A percentile compares a stretch with the other conserved stretches of the same genome.
Conservation (phyloP, 2,113 vertebrate genomes). For the Eptesicus fuscus region DNA sequence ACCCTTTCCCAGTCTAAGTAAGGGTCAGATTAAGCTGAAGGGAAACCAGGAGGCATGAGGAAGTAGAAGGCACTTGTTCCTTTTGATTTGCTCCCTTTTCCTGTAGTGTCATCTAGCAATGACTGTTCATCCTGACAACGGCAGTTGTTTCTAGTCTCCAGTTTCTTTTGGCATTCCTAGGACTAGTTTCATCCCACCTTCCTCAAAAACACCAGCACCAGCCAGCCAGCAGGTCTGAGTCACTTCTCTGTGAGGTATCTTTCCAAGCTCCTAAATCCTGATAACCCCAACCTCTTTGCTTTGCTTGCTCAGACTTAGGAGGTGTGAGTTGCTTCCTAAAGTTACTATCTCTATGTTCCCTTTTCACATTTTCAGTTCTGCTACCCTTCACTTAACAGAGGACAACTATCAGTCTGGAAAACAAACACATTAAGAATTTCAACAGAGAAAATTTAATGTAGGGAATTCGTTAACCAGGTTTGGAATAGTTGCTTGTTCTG, state of each 20-base stretch:
- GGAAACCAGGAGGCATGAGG: neutral
- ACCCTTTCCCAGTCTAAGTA: neutral
- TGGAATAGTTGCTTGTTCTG: neutral
- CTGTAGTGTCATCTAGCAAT: neutral
- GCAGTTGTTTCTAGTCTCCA: neutral
- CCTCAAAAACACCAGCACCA: neutral
- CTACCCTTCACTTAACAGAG: neutral
- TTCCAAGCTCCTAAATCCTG: neutral
- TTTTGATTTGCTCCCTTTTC: neutral
- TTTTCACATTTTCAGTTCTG: neutral
- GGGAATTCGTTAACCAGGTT: neutral
- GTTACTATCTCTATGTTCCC: neutral
- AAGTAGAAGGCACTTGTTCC: neutral
- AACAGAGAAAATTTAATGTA: neutral
- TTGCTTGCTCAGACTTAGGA: neutral
- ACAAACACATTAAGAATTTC: neutral
- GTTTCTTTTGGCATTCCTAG: neutral
- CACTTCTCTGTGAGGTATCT: neutral
- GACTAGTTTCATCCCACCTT: neutral
- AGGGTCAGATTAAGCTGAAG: neutral
- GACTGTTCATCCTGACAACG: neutral
- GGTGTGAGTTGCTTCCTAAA: neutral
- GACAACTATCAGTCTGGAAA: neutral
- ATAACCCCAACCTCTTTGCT: neutral
- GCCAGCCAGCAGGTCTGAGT: neutral